Conservation (phyloP, 2,797 vertebrate genomes). For the Thaleichthys pacificus region DNA sequence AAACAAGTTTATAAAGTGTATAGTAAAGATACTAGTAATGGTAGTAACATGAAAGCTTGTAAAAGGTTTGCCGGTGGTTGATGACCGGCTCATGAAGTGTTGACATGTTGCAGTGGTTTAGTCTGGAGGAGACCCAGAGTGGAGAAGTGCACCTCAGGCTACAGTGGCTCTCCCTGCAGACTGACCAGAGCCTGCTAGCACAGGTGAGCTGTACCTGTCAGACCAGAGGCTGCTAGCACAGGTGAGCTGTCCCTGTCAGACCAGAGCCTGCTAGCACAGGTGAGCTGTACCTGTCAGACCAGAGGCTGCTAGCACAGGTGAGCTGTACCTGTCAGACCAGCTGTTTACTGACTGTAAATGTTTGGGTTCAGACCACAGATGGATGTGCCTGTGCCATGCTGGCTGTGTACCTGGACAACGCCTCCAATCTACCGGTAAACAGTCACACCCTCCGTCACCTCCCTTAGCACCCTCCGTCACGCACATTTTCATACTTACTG, state of each 20-base stretch:
- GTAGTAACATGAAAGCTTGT: too few species aligned
- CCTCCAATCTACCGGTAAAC: slow-evolving; percentile 91
- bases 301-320: too few species aligned
- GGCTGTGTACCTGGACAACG: slow-evolving; percentile 88
- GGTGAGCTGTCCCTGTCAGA: slow-evolving; percentile 67
- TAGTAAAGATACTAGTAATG: too few species aligned
- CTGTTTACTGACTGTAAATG: not conserved
- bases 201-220: slow-evolving; percentile 72
- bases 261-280: slow-evolving; percentile 74
- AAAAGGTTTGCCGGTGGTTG: too few species aligned
- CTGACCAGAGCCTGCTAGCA: slow-evolving; percentile 68
- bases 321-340: too few species aligned
- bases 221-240: slow-evolving; percentile 73
- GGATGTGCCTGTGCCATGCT: slow-evolving; percentile 88
- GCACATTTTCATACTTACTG: too few species aligned
- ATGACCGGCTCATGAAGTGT: not conserved
- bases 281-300: too few species aligned
- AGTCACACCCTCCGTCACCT: not conserved
- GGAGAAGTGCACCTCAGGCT: slow-evolving; percentile 86
- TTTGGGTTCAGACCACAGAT: slow-evolving; percentile 68
- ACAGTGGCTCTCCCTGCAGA: slow-evolving; percentile 87
- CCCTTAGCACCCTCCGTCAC: not conserved
- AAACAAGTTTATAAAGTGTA: too few species aligned
- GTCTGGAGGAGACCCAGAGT: slow-evolving; percentile 73
- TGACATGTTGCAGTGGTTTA: slow-evolving; percentile 81